Percentiles rank a stretch among this genome's conserved stretches.
Evolutionary conservation across 2,113 vertebrate genomes (phyloP).

Genomic region (Centropus unirufus): DNA sequence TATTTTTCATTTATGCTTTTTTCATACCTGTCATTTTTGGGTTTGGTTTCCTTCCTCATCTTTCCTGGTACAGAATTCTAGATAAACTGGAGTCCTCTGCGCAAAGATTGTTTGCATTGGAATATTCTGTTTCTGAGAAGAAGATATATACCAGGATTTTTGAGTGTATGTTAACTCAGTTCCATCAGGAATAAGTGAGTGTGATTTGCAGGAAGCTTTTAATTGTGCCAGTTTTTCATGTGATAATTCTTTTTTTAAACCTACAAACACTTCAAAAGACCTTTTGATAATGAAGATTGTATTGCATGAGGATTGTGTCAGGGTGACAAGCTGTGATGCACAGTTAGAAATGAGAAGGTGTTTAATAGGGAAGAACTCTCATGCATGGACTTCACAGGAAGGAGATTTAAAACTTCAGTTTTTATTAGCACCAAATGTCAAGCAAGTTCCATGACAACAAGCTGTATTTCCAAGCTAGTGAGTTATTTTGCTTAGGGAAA

Average conservation of each 20-base stretch:
- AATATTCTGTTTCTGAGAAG: background rate
- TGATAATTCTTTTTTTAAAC: conserved; percentile 2
- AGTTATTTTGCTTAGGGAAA: conserved; percentile 23
- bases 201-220: background rate
- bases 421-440: conserved; percentile 66
- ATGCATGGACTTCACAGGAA: conserved; percentile 12
- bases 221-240: background rate
- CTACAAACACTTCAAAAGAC: background rate
- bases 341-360: background rate
- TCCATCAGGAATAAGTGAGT: background rate
- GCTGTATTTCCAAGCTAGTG: conserved; percentile 50
- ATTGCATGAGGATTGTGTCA: background rate
- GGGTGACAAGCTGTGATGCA: background rate
- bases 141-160: background rate
- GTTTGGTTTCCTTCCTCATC: background rate
- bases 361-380: conserved; percentile 29
- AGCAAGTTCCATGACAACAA: conserved; percentile 59
- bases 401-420: conserved; percentile 32
- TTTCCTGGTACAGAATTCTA: background rate
- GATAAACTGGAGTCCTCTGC: background rate
- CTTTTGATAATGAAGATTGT: background rate
- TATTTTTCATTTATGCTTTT: background rate
- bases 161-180: background rate
- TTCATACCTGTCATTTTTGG: background rate
- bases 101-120: background rate